Evolutionary conservation across 2,797 vertebrate species (phyloP).

Genomic region (Tenualosa ilisha): DNA sequence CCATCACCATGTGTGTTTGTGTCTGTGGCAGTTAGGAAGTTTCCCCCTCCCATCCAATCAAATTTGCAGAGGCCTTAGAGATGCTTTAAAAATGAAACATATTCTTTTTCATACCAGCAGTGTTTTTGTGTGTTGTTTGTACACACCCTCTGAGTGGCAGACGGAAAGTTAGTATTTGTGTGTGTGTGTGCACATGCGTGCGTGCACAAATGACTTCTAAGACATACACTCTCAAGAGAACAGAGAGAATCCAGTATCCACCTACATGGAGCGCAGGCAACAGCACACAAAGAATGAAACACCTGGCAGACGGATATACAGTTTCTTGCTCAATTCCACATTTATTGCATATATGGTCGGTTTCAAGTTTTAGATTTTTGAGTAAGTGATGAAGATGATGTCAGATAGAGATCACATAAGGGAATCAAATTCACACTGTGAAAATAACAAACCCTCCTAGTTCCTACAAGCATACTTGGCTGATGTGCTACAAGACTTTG

Average conservation of each 20-base stretch:
- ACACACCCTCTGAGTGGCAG: background rate
- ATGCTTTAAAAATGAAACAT: constrained; percentile 3
- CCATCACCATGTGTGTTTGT: background rate
- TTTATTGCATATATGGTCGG: too few species aligned
- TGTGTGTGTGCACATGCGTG: background rate
- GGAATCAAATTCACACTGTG: too few species aligned
- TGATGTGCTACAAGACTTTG: background rate
- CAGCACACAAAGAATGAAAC: too few species aligned
- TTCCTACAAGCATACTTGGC: background rate
- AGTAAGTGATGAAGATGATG: too few species aligned
- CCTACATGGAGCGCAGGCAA: too few species aligned
- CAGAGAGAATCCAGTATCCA: too few species aligned
- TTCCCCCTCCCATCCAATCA: background rate
- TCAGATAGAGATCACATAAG: too few species aligned
- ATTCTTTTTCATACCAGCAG: background rate
- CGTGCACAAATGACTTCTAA: background rate
- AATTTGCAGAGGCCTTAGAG: background rate
- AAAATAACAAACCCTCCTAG: too few species aligned
- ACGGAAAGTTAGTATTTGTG: background rate
- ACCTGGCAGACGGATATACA: too few species aligned
- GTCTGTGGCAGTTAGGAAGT: background rate
- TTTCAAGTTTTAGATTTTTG: too few species aligned
- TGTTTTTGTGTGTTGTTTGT: background rate
- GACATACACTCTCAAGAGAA: too few species aligned
- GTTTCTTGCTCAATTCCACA: too few species aligned